These are phyloP conservation scores for Synaphobranchus kaupii DNA, from an alignment of 2,797 vertebrate species.

Conservation along the genomic window DNA sequence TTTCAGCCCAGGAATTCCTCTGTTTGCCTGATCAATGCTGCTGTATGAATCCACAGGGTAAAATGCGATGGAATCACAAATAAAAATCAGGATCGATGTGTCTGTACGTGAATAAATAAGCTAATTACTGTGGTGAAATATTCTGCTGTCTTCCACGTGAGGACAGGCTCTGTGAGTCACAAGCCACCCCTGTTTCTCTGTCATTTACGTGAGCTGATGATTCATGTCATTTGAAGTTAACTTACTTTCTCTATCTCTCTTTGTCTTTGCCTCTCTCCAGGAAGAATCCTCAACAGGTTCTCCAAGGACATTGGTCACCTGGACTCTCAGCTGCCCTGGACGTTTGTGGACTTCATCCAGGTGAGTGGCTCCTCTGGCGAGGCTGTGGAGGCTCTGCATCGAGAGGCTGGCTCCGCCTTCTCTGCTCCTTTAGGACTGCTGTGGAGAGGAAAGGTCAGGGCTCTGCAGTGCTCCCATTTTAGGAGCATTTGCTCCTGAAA, in stretches of 20 bases:
- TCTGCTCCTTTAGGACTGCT: slow-evolving; percentile 76
- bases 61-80: no score
- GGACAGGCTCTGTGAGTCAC: background rate
- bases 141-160: slow-evolving; percentile 63
- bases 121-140: background rate
- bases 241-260: background rate
- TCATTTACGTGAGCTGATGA: background rate
- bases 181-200: background rate
- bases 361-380: slow-evolving; percentile 68
- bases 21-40: no score
- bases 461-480: no score
- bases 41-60: no score
- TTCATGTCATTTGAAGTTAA: background rate
- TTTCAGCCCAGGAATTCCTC: no score
- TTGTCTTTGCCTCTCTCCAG: background rate
- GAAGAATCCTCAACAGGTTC: slow-evolving; percentile 70
- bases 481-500: no score
- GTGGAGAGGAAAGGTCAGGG: slow-evolving; percentile 59
- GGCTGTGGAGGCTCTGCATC: slow-evolving; percentile 74
- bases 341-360: slow-evolving; percentile 93
- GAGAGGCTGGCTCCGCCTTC: slow-evolving; percentile 80
- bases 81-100: background rate
- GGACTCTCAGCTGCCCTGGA: slow-evolving; percentile 90
- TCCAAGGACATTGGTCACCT: slow-evolving; percentile 95
- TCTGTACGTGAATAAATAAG: background rate